Evolutionary conservation across 2,797 vertebrate species (phyloP).

Genomic region (Jordanella pulchra): DNA sequence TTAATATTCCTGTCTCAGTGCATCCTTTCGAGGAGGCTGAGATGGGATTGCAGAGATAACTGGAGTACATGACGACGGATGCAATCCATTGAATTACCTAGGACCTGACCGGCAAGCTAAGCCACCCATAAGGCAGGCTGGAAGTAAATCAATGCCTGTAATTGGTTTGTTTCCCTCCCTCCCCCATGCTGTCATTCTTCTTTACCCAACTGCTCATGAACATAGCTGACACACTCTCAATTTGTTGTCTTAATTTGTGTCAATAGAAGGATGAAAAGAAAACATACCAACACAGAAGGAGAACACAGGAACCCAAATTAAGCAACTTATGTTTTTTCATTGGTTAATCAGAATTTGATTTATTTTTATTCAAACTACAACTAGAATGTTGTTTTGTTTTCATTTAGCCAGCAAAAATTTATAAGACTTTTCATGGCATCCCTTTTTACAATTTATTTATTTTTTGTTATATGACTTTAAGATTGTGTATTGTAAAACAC

Average conservation of each 20-base stretch:
- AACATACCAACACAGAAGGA: conserved; percentile 13
- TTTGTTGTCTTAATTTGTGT: conserved; percentile 53
- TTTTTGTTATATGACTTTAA: too few relatives aligned
- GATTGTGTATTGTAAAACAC: too few relatives aligned
- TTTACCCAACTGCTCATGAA: conserved; percentile 32
- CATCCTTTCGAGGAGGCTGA: conserved; percentile 70
- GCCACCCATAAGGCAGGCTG: conserved; percentile 55
- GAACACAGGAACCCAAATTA: conserved; percentile 12
- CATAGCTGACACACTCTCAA: conserved; percentile 52
- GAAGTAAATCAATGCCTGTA: conserved; percentile 71
- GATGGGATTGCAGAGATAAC: conserved; percentile 76
- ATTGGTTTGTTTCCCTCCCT: conserved; percentile 63
- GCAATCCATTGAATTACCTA: conserved; percentile 76
- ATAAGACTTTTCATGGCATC: background rate
- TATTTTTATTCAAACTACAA: background rate
- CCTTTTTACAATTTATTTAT: background rate
- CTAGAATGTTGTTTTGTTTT: background rate
- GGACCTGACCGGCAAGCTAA: conserved; percentile 79
- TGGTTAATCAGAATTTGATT: background rate
- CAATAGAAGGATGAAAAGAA: conserved; percentile 47
- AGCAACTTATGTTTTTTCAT: conserved; percentile 4
- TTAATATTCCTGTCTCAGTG: conserved; percentile 78
- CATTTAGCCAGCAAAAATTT: background rate
- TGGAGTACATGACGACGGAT: conserved; percentile 69
- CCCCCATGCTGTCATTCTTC: conserved; percentile 2